Evolutionary conservation across 1,140 invertebrate species (phyloP).

Genomic region (Acromyrmex heyeri): DNA sequence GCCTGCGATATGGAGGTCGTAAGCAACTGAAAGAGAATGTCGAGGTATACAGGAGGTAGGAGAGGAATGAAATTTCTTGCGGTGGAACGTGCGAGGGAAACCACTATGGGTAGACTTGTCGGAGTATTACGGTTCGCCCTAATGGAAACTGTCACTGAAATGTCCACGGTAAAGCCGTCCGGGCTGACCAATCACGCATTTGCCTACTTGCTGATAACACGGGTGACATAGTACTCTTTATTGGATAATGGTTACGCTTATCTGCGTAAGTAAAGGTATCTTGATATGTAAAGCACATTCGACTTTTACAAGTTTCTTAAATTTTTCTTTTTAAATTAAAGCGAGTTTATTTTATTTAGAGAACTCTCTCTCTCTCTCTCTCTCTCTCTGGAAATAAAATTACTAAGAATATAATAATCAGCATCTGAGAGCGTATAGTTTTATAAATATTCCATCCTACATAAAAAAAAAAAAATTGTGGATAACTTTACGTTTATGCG

Average conservation of each 20-base stretch:
- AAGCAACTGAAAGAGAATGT: constrained; percentile 7
- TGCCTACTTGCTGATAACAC: constrained; percentile 41
- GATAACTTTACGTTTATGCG: background rate
- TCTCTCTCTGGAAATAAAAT: background rate
- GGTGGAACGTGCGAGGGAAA: constrained; percentile 47
- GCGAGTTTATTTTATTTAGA: background rate
- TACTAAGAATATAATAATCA: background rate
- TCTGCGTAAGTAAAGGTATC: background rate
- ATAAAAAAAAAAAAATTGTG: background rate
- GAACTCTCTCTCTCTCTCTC: too few species aligned
- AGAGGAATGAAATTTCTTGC: constrained; percentile 70
- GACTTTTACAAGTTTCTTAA: background rate
- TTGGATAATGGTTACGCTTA: constrained; percentile 1
- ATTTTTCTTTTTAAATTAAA: background rate
- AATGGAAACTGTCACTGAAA: constrained; percentile 73
- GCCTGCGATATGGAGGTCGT: background rate
- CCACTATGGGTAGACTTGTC: constrained; percentile 43
- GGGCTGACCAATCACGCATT: constrained; percentile 56
- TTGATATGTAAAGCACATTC: background rate
- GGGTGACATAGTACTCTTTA: background rate
- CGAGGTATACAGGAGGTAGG: background rate
- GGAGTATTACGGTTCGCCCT: constrained; percentile 54
- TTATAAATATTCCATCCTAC: background rate
- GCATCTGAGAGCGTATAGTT: background rate
- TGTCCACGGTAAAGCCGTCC: constrained; percentile 48